Conservation (phyloP, 2,888 invertebrate species). For the Celastrina argiolus region DNA sequence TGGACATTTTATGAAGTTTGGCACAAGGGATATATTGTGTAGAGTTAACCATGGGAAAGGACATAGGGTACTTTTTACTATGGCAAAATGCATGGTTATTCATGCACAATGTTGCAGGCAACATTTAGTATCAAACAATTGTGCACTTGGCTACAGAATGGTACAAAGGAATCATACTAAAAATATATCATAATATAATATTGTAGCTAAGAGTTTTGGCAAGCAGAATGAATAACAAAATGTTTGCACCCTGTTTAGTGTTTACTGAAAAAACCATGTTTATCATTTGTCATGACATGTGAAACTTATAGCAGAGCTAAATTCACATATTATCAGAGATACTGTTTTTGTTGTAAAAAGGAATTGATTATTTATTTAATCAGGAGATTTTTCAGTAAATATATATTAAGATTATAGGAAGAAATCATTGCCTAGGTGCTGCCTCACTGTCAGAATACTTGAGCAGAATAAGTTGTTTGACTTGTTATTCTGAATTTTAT, state of each 20-base stretch:
- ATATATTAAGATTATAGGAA: too few species aligned
- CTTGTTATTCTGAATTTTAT: too few species aligned
- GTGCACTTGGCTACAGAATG: background rate
- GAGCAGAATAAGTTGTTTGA: too few species aligned
- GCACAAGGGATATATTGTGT: background rate
- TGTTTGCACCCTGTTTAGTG: background rate
- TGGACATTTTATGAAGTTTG: too few species aligned
- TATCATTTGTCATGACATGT: background rate
- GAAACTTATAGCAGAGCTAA: background rate
- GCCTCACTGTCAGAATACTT: too few species aligned
- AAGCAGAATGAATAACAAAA: background rate
- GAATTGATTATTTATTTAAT: too few species aligned
- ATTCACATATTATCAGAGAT: background rate
- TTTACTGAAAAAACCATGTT: background rate
- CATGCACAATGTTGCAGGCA: background rate
- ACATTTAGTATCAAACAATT: background rate
- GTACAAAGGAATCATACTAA: background rate
- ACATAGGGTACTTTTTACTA: too few species aligned
- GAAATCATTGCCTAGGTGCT: too few species aligned
- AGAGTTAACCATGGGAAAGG: too few species aligned
- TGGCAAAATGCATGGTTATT: background rate
- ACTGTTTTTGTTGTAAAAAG: too few species aligned
- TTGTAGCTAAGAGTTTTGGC: background rate
- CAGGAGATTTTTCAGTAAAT: too few species aligned
- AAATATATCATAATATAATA: background rate